phyloP scores from a whole-genome alignment of 2,797 vertebrate genomes.

The Melanotaenia maccullochi region DNA sequence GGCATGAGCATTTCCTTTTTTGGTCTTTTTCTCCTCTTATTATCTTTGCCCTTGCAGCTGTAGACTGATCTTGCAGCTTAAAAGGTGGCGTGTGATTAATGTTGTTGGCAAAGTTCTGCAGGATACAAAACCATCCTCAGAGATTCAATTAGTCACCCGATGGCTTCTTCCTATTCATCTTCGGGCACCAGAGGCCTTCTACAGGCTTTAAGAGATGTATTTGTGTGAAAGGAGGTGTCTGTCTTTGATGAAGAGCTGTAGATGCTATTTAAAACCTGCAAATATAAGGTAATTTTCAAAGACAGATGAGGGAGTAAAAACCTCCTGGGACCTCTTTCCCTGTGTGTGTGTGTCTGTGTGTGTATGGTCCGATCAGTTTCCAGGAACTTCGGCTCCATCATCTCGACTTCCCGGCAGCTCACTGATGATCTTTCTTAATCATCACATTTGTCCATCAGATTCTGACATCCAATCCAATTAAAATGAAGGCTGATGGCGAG shows the following conservation, averaged over 20 bases:
- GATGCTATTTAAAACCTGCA: neutral
- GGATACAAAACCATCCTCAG: slow-evolving; percentile 18
- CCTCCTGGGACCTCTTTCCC: slow-evolving; percentile 19
- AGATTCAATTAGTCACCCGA: slow-evolving; percentile 13
- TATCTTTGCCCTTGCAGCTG: neutral
- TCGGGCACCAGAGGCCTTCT: neutral
- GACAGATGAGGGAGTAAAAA: slow-evolving; percentile 29
- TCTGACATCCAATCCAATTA: neutral
- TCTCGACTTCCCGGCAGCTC: slow-evolving; percentile 50
- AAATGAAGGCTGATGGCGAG: neutral
- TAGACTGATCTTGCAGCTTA: neutral
- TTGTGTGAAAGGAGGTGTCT: slow-evolving; percentile 1
- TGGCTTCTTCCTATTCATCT: slow-evolving; percentile 7
- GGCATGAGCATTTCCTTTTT: neutral
- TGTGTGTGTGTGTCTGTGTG: slow-evolving; percentile 20
- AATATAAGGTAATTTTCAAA: slow-evolving; percentile 21
- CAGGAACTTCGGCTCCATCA: slow-evolving; percentile 45
- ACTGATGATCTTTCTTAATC: slow-evolving; percentile 21
- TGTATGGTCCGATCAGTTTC: slow-evolving; percentile 37
- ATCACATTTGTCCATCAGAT: neutral
- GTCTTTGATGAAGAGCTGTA: slow-evolving; percentile 3
- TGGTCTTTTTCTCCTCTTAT: neutral
- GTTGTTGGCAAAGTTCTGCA: slow-evolving; percentile 4
- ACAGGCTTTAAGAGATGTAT: neutral
- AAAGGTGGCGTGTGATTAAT: slow-evolving; percentile 17